Evolutionary conservation across 2,113 vertebrate species (phyloP).

Genomic region (Agelaius tricolor): DNA sequence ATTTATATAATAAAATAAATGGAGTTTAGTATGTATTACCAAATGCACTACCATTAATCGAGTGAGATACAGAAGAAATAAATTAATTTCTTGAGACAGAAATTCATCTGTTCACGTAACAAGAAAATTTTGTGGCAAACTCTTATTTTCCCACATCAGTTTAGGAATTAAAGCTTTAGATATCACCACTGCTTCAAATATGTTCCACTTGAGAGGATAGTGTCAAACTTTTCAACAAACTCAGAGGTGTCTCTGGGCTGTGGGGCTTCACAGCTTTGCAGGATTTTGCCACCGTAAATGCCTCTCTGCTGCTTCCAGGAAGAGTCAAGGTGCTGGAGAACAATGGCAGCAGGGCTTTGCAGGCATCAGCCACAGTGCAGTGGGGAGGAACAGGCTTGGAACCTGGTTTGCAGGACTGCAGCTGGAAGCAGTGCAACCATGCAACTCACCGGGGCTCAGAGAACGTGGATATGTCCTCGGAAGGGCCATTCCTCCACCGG

Average conservation of each 20-base stretch:
- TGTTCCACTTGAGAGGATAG: neutral
- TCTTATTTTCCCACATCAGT: neutral
- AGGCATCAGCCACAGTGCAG: neutral
- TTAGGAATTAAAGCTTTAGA: slow-evolving; percentile 20
- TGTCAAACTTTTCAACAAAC: neutral
- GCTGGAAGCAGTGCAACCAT: neutral
- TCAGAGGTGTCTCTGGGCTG: neutral
- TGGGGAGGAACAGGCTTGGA: neutral
- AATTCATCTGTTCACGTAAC: neutral
- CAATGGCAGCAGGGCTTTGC: neutral
- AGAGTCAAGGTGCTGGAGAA: neutral
- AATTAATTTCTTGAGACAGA: neutral
- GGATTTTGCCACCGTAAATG: neutral
- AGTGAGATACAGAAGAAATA: neutral
- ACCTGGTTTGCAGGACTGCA: neutral
- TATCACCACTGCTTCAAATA: neutral
- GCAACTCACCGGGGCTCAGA: rapidly evolving
- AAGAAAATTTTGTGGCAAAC: neutral
- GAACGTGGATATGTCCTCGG: rapidly evolving
- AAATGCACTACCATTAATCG: neutral
- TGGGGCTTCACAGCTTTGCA: neutral
- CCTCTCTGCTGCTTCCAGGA: neutral
- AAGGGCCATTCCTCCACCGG: rapidly evolving
- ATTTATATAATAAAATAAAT: neutral
- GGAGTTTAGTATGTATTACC: neutral